Evolutionary conservation across 2,888 invertebrate species (phyloP).

Genomic region (Xestia c-nigrum): DNA sequence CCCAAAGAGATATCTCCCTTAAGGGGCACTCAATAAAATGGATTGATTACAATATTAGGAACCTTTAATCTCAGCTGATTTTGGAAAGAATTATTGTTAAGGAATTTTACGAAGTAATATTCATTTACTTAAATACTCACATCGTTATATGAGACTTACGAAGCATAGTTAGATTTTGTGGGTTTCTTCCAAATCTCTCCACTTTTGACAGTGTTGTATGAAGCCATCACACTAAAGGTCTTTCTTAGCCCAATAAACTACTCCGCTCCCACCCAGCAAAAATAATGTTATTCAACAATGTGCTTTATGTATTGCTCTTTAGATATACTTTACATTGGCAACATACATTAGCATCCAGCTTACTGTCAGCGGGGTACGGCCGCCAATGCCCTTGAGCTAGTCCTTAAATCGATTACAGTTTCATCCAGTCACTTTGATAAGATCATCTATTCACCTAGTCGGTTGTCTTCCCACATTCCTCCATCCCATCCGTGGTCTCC

Average conservation of each 20-base stretch:
- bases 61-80: neutral
- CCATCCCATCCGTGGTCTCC: neutral
- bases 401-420: too few species aligned
- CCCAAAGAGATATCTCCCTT: neutral
- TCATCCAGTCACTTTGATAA: neutral
- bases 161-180: neutral
- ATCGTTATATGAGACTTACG: neutral
- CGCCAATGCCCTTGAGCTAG: too few species aligned
- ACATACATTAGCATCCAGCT: too few species aligned
- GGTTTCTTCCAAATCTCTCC: neutral
- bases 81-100: neutral
- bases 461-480: neutral
- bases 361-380: too few species aligned
- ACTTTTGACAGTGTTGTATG: neutral
- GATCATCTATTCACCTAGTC: neutral
- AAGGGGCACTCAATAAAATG: constrained; percentile 14
- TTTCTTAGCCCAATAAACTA: too few species aligned
- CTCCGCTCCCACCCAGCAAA: too few species aligned
- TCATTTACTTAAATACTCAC: neutral
- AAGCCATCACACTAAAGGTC: too few species aligned
- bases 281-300: too few species aligned
- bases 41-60: constrained; percentile 20
- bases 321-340: too few species aligned
- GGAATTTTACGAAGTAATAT: neutral
- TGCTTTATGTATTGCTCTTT: too few species aligned